These are phyloP conservation scores for Drosophila paucipuncta DNA, from an alignment of 2,888 invertebrate genomes.

Conservation along the genomic window DNA sequence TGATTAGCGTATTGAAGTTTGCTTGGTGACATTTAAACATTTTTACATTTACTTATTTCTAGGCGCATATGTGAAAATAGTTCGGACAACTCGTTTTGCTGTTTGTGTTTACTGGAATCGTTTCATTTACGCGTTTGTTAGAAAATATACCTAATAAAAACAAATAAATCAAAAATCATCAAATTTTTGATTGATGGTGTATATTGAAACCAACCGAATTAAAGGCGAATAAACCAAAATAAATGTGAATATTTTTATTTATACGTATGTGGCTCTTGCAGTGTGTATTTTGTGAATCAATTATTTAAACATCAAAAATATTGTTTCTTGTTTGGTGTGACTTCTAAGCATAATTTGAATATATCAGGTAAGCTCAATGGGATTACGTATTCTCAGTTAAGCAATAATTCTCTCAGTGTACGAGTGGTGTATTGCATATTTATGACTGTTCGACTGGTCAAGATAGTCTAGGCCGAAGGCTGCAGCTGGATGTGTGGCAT, in stretches of 20 bases:
- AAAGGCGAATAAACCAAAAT: neutral
- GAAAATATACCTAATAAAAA: neutral
- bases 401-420: neutral
- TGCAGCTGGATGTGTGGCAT: slow-evolving; percentile 5
- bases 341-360: neutral
- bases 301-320: neutral
- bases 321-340: neutral
- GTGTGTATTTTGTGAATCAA: neutral
- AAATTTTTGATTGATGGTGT: neutral
- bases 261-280: too few relatives aligned
- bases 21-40: neutral
- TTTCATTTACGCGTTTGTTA: neutral
- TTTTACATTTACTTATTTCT: neutral
- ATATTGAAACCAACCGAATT: neutral
- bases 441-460: neutral
- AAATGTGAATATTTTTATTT: neutral
- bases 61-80: neutral
- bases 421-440: neutral
- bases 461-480: neutral
- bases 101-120: neutral
- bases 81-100: neutral
- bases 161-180: slow-evolving; percentile 5
- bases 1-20: neutral
- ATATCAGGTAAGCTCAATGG: neutral
- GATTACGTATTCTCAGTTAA: neutral